Conservation (phyloP, 2,113 vertebrate species). For the Clarias macrocephalus region DNA sequence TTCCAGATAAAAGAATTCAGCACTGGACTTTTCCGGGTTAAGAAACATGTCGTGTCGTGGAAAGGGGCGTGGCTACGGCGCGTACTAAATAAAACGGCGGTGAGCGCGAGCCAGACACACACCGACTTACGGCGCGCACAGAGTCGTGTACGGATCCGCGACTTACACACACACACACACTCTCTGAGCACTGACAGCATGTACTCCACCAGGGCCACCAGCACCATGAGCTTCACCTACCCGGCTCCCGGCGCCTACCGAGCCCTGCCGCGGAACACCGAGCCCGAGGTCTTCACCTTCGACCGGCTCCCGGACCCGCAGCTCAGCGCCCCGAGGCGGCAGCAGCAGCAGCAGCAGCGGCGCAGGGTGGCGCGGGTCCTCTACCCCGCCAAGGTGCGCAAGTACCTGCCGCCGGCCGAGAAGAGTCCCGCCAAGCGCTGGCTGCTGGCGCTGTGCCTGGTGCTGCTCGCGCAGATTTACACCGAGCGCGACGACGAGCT, state of each 20-base stretch:
- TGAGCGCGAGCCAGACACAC: background rate
- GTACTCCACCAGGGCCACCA: constrained; percentile 57
- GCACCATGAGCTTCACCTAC: constrained; percentile 58
- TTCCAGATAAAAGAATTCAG: background rate
- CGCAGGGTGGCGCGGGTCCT: constrained; percentile 66
- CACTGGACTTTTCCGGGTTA: background rate
- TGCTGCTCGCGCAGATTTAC: constrained; percentile 78
- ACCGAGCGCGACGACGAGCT: constrained; percentile 66
- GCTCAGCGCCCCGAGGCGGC: constrained; percentile 45
- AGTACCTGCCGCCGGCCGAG: constrained; percentile 75
- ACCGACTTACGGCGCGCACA: background rate
- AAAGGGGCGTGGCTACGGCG: background rate
- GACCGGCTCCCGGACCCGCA: constrained; percentile 40
- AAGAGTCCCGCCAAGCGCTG: constrained; percentile 71
- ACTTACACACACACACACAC: background rate
- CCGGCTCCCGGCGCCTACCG: background rate
- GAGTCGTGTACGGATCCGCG: background rate
- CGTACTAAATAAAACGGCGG: background rate
- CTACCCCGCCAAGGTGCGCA: constrained; percentile 75
- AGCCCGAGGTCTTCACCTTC: constrained; percentile 57
- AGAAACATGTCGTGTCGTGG: background rate
- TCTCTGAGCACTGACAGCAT: constrained; percentile 35
- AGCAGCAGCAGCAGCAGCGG: constrained; percentile 39
- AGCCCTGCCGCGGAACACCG: constrained; percentile 62
- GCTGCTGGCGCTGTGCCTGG: constrained; percentile 72